phyloP scores from a whole-genome alignment of 2,797 vertebrate species.

The Intellagama lesueurii region DNA sequence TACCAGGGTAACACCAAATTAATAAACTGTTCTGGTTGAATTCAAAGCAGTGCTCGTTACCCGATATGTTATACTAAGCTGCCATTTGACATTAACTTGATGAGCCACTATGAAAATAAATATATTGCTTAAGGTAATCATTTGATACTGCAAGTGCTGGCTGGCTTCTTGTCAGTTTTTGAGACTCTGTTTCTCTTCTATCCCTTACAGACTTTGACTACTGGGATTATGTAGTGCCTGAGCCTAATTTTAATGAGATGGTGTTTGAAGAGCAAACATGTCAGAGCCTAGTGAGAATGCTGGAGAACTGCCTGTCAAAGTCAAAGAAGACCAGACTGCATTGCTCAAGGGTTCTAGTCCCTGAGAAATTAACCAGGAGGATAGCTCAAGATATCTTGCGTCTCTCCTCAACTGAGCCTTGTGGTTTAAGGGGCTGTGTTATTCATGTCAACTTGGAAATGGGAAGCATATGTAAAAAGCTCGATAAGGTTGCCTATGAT shows the following conservation, averaged over 20 bases:
- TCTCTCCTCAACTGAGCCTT: constrained; percentile 86
- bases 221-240: constrained; percentile 84
- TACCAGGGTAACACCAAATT: constrained; percentile 44
- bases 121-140: background rate
- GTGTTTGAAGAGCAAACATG: constrained; percentile 82
- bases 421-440: constrained; percentile 87
- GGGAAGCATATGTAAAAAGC: constrained; percentile 83
- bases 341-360: constrained; percentile 88
- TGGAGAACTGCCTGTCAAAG: constrained; percentile 86
- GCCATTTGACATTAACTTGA: background rate
- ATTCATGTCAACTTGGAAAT: constrained; percentile 85
- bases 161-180: background rate
- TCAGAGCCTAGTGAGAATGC: constrained; percentile 83
- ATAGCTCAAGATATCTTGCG: constrained; percentile 85
- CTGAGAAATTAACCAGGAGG: constrained; percentile 83
- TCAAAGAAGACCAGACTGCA: constrained; percentile 87
- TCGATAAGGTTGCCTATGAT: constrained; percentile 86
- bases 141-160: background rate
- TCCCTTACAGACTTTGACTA: constrained; percentile 82
- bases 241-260: constrained; percentile 78
- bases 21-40: background rate
- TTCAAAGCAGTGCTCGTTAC: background rate
- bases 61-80: background rate
- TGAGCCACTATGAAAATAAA: background rate
- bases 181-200: constrained; percentile 26